Evolutionary conservation across 2,113 vertebrate species (phyloP), one percentile per base, ranked within the genome.

Genomic region (Hucho hucho): DNA sequence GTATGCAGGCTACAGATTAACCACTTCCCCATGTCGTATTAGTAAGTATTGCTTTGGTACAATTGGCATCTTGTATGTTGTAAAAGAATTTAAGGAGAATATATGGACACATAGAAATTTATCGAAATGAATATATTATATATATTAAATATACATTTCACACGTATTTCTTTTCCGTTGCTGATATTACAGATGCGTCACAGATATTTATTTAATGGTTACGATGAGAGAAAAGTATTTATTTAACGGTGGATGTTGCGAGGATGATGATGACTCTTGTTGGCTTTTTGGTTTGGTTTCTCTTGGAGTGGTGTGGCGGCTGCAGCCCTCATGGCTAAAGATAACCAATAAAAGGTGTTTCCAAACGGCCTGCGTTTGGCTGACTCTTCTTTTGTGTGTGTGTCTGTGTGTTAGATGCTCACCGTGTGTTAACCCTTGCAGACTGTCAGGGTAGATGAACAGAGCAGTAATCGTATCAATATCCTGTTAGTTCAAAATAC

Each of bases 1-100:
- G 70, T 75, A 28, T 75, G 47, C 83, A 77, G 78, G 67, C 80
- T 76, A 47, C 74, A 72, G 43, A 73, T 82, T 81, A 81, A 87
- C 80, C 83, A 79, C 70, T 80, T 88, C 84, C 86, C 89, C 76
- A 74, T 64, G 75, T 83, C 75, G 81, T 92, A 75, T 85, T 84
- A 82, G 76, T 81, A 86, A 90, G 79, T 88, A 87, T 88, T 77
- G 89, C 90, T 92, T 84, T 88, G 91, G 91, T 93, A 92, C 91
- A 86, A 84, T 84, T 89, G 91, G 89, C 88, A 89, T 92, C 87
- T 84, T 91, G 89, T 92, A 87, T 89, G 90, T 91, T 91, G 87
- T 89, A 84, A 88, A 88, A 89, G 81, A 92, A 84, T 89, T 83
- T 90, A 90, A 86, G 88, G 85, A 91, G 83, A 90, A 82, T 90